Evolutionary conservation across 2,888 invertebrate genomes (phyloP), one percentile per base, ranked within the genome.

Genomic region (Xanthia togata): DNA sequence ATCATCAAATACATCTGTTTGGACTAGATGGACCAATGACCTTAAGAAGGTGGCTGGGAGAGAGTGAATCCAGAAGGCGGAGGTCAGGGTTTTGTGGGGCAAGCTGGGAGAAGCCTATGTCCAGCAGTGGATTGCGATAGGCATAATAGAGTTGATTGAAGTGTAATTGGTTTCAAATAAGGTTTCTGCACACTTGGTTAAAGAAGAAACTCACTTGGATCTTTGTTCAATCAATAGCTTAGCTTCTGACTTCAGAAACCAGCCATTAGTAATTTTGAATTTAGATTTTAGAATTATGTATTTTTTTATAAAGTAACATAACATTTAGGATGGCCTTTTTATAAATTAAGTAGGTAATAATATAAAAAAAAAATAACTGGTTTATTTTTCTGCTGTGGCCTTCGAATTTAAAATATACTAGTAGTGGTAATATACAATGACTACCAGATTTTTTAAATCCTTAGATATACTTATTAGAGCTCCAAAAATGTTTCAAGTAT

Each of bases 331-430:
- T 53, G 17, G 3, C 17, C 8, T 35, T 53, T 23, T 17, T 23
- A 53, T 26, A 53, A 12, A 11, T 26, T 6, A 4, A n/a, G n/a
- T n/a, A n/a, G n/a, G n/a, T n/a, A n/a, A 12, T 62, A 12, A n/a
- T 17, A 9, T 55, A 17, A 17, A 31, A 47, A n/a, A 0, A n/a
- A 20, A 26, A n/a, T 23, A 63, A 75, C 64, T 31, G n/a, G 64
- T 50, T 11, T 55, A 47, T 50, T 47, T 47, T 59, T 26, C 8
- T 17, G 4, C 12, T 47, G 11, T 35, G 35, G 20, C 41, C 38
- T 75, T 35, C 41, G 60, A 74, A 74, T 62, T 44, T 62, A n/a
- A 31, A 62, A 73, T 50, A 38, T 20, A 20, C 14, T 31, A 62
- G 12, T 73, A 44, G 4, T 44, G 31, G 6, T 60, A 14, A 60